phyloP scores from a whole-genome alignment of 2,113 vertebrate genomes.

The Tupaia chinensis region DNA sequence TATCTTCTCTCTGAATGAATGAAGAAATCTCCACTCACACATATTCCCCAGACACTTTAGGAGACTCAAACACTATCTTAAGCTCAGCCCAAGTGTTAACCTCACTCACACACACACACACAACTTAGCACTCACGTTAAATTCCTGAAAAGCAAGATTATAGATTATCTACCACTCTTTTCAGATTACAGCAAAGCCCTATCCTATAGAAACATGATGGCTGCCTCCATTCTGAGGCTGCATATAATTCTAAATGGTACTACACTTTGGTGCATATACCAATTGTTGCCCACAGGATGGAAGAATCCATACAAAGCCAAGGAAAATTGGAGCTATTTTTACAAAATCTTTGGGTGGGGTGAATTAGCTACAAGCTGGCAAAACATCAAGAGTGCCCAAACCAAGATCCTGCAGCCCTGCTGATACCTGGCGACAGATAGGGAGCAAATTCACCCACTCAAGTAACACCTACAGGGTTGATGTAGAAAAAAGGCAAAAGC shows the following conservation, averaged over 20 bases:
- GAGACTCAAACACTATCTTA: not conserved
- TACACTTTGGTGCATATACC: not conserved
- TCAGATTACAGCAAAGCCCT: not conserved
- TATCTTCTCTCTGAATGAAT: not conserved
- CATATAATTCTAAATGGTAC: not conserved
- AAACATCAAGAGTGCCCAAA: not conserved
- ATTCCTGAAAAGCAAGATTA: not conserved
- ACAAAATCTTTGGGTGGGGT: not conserved
- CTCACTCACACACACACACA: not conserved
- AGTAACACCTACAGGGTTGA: not conserved
- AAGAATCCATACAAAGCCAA: not conserved
- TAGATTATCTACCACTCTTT: not conserved
- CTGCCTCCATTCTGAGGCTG: not conserved
- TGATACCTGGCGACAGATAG: not conserved
- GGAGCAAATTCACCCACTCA: not conserved
- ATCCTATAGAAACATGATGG: not conserved
- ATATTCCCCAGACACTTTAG: not conserved
- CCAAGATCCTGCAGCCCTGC: not conserved
- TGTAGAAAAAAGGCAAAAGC: not conserved
- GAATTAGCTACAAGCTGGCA: not conserved
- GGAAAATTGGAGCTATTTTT: not conserved
- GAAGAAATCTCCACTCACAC: not conserved
- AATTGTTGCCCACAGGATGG: not conserved
- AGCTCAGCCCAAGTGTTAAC: not conserved
- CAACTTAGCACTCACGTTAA: not conserved